Evolutionary conservation across 2,888 invertebrate genomes (phyloP), one percentile per base, ranked within the genome.

Genomic region (Pristionchus japonicus): DNA sequence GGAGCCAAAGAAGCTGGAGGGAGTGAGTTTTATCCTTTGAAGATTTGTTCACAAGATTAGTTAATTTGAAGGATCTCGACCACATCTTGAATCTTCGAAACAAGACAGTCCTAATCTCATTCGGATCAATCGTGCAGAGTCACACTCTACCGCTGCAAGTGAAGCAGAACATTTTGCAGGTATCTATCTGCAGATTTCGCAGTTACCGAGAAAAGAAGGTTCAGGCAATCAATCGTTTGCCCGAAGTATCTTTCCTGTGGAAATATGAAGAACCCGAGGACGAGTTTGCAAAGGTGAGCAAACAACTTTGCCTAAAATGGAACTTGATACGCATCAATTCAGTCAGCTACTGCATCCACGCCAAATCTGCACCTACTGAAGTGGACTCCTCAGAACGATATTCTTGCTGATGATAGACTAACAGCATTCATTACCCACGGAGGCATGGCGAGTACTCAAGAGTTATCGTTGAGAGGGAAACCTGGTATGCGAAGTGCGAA

Each of bases 351-450:
- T 37, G 15, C 40, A 40, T 37, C 70, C 4, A 47, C 49, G 23
- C 34, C 52, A 1, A 83, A 83, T 37, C 52, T 83, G 20, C 52
- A 31, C 31, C 1, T 83, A 20, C 13, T 49, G 23, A 43, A 83
- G 4, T 83, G 83, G 83, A 83, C 27, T 23, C 83, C 83, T 17
- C 83, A 83, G 37, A 83, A 83, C 37, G 83, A 83, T 57, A 27
- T 83, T 23, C 83, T 83, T 3, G 70, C 17, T 37, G 52, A 83
- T 31, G n/a, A 34, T 1, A 57, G 57, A 34, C 57, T 85, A 23
- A 37, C 64, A 0, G 64, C 37, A 3, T 85, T 85, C 27, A 85
- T 85, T 23, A 85, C 85, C 13, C 85, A 85, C 85, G 85, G 85
- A 27, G 85, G 85, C 3, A 85, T 85, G 85, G 85, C 61, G 1